These are phyloP conservation scores for Meteorus cinctellus DNA, from an alignment of 2,888 invertebrate species.

Conservation along the genomic window DNA sequence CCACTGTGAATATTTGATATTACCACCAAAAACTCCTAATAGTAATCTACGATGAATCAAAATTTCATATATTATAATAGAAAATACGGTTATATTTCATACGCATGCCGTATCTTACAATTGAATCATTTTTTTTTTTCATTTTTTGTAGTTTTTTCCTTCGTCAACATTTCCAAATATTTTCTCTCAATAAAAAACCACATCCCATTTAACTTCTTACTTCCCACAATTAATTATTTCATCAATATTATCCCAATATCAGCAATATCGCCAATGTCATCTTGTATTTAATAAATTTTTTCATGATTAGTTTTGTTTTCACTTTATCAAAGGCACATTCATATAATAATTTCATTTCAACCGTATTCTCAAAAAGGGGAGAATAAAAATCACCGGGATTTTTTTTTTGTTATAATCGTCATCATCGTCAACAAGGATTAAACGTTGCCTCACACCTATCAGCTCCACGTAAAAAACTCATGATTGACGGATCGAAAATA, in stretches of 20 bases:
- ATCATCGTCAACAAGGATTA: conserved; percentile 19
- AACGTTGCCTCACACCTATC: not conserved
- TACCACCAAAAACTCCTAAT: conserved; percentile 35
- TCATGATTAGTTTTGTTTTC: conserved; percentile 41
- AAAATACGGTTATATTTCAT: conserved; percentile 36
- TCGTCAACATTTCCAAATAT: conserved; percentile 35
- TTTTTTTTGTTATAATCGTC: conserved; percentile 12
- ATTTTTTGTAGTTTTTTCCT: conserved; percentile 35
- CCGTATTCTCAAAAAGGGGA: conserved; percentile 46
- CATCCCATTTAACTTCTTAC: not conserved
- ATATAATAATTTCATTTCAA: conserved; percentile 47
- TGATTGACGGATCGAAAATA: conserved; percentile 1
- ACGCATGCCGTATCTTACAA: conserved; percentile 39
- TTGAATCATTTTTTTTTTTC: conserved; percentile 34
- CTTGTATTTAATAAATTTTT: conserved; percentile 32
- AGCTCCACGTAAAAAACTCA: not conserved
- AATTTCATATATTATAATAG: conserved; percentile 35
- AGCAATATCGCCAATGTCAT: conserved; percentile 42
- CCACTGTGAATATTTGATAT: conserved; percentile 39
- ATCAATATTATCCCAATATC: conserved; percentile 37
- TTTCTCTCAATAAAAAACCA: conserved; percentile 29
- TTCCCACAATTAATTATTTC: conserved; percentile 12
- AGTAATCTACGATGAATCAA: conserved; percentile 36
- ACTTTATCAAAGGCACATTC: conserved; percentile 51
- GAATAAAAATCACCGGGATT: conserved; percentile 30